Evolutionary conservation across 64 coral and sea anemone species (phyloP).

Genomic region (Hydrozoanthus tunicans): DNA sequence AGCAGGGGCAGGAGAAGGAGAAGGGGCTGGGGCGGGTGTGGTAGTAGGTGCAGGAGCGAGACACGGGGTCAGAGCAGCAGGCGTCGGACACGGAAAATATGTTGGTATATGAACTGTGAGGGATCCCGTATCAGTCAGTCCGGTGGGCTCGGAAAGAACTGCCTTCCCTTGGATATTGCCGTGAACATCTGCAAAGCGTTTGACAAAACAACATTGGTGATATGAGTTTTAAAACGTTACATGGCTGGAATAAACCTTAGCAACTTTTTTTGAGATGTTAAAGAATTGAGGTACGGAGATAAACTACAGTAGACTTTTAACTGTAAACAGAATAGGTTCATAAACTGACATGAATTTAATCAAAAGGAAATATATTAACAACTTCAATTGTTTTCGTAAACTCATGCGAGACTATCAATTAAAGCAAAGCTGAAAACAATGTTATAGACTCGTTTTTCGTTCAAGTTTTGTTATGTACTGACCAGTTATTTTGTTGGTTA

Average conservation of each 20-base stretch:
- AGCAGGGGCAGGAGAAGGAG: background rate
- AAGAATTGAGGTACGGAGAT: too few relatives aligned
- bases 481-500: conserved; percentile 29
- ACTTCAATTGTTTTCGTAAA: background rate
- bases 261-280: too few relatives aligned
- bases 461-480: background rate
- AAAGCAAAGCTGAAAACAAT: too few relatives aligned
- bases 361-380: too few relatives aligned
- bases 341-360: too few relatives aligned
- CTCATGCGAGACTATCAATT: background rate
- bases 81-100: background rate
- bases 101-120: background rate
- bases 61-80: background rate
- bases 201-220: background rate
- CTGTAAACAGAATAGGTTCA: too few relatives aligned
- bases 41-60: background rate
- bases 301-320: too few relatives aligned
- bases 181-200: background rate
- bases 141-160: background rate
- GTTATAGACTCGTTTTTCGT: background rate
- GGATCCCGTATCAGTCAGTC: background rate
- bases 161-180: background rate
- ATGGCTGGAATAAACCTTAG: too few relatives aligned
- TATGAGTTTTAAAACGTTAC: too few relatives aligned
- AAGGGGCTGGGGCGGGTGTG: background rate